phyloP scores from a whole-genome alignment of 2,113 vertebrate species.

The Desmodus rotundus region DNA sequence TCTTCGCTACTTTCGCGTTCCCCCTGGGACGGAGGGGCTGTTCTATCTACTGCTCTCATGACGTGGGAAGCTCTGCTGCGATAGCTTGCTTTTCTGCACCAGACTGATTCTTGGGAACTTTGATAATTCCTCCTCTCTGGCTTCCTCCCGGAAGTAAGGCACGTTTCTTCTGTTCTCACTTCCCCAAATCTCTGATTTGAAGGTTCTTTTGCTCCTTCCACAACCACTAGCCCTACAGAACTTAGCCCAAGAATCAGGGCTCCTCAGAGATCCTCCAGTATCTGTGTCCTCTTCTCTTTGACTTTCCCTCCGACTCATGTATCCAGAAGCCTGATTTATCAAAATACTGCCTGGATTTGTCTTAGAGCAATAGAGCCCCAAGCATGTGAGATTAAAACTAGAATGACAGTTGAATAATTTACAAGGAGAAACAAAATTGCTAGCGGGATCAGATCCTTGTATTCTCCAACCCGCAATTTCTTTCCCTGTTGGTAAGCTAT shows the following conservation, averaged over 20 bases:
- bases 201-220: background rate
- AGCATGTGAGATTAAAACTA: background rate
- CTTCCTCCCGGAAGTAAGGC: background rate
- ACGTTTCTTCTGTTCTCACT: background rate
- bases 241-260: background rate
- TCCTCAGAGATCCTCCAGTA: background rate
- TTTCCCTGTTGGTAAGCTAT: constrained; percentile 5
- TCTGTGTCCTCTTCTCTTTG: background rate
- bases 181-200: background rate
- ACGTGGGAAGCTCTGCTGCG: background rate
- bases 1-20: background rate
- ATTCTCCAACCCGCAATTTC: background rate
- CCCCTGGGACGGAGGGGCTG: background rate
- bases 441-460: background rate
- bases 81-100: background rate
- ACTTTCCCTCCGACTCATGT: background rate
- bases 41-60: background rate
- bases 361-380: background rate
- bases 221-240: background rate
- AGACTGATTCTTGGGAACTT: background rate
- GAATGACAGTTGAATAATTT: background rate
- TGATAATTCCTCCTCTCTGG: background rate
- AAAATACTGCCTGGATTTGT: background rate
- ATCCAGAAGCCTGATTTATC: background rate
- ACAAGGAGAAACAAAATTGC: background rate